These are phyloP conservation scores for Saiga tatarica DNA, from an alignment of 2,113 vertebrate species.

Conservation along the genomic window DNA sequence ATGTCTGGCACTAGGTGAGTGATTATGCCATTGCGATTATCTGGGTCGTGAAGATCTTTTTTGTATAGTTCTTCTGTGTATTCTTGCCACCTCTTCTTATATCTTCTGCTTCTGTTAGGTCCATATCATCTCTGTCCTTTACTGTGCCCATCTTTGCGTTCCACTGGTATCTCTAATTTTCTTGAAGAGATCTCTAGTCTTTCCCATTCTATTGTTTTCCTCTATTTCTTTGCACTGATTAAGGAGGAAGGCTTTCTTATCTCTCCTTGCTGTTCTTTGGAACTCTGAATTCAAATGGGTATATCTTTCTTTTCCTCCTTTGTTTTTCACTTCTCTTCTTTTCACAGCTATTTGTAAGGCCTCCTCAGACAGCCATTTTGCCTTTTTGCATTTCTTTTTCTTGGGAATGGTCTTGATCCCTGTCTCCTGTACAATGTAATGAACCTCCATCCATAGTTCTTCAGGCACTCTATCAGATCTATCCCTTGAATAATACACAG, in stretches of 20 bases:
- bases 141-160: not conserved
- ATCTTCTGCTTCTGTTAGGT: not conserved
- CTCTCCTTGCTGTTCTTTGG: too few species aligned
- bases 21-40: fast-evolving
- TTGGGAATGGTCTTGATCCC: not conserved
- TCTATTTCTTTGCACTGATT: too few species aligned
- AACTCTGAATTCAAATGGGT: not conserved
- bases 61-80: not conserved
- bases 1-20: not conserved
- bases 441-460: not conserved
- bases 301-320: not conserved
- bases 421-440: not conserved
- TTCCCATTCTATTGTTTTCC: too few species aligned
- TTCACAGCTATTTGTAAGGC: not conserved
- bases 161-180: not conserved
- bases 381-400: not conserved
- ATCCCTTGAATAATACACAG: not conserved
- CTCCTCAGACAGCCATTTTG: not conserved
- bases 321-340: not conserved
- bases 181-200: too few species aligned
- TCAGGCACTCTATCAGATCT: not conserved
- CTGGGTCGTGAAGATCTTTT: not conserved
- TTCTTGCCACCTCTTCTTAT: not conserved
- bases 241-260: too few species aligned
- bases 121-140: not conserved